A percentile compares a stretch with the other conserved stretches of the same genome.
Evolutionary conservation across 1,140 invertebrate genomes (phyloP).

Genomic region (Aphis craccivora): DNA sequence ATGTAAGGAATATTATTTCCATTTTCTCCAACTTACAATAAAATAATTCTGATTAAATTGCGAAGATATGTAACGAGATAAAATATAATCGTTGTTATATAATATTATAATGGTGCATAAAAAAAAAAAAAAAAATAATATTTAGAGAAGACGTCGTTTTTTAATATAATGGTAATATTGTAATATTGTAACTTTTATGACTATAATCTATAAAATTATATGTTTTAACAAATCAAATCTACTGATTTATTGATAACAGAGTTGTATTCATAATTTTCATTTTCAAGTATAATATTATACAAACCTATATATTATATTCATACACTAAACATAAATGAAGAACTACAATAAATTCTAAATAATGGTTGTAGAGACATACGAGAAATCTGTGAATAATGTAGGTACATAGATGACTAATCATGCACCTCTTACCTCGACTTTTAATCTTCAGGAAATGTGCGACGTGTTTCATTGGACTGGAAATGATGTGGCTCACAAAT

Average conservation of each 20-base stretch:
- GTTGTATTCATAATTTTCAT: neutral
- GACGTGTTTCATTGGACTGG: neutral
- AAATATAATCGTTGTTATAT: neutral
- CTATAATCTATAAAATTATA: neutral
- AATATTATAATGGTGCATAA: neutral
- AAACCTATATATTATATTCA: no score
- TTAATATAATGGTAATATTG: neutral
- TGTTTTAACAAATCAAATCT: neutral
- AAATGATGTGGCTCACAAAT: neutral
- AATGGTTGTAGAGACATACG: neutral
- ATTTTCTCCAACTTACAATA: neutral
- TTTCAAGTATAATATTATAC: no score
- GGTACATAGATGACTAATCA: slow-evolving; percentile 2
- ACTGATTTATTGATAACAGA: neutral
- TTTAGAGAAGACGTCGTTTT: neutral
- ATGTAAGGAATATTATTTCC: neutral
- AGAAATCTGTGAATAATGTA: neutral
- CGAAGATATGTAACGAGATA: neutral
- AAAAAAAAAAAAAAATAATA: neutral
- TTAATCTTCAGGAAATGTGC: neutral
- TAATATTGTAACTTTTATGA: neutral
- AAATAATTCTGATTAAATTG: neutral
- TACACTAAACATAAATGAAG: no score
- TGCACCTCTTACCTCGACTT: neutral
- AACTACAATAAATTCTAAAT: no score